These are phyloP conservation scores for Drusus annulatus DNA, from an alignment of 1,140 invertebrate genomes.

Conservation along the genomic window DNA sequence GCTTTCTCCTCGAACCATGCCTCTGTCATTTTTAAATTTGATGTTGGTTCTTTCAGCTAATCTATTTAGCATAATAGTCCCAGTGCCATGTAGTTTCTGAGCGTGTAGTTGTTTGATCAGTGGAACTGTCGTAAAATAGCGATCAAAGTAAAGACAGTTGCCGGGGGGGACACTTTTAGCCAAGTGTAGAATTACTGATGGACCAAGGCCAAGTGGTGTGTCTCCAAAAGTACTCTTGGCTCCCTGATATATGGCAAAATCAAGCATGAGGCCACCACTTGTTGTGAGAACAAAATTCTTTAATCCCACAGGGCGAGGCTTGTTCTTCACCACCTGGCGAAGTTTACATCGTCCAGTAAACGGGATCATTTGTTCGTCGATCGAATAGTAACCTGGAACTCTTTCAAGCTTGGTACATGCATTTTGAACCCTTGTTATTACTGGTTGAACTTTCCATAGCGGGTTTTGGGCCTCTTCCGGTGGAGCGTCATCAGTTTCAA, in stretches of 20 bases:
- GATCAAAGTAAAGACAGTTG: conserved; percentile 57
- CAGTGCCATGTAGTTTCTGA: conserved; percentile 27
- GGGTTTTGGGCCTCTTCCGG: conserved; percentile 35
- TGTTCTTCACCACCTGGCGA: background rate
- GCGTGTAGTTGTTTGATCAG: conserved; percentile 49
- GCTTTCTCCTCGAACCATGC: conserved; percentile 50
- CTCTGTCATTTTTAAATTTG: conserved; percentile 47
- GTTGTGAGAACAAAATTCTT: conserved; percentile 60
- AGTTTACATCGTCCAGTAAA: conserved; percentile 39
- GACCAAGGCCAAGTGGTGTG: conserved; percentile 50
- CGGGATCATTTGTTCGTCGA: conserved; percentile 58
- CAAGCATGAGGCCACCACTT: conserved; percentile 58
- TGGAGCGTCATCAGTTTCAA: conserved; percentile 43
- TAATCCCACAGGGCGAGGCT: background rate
- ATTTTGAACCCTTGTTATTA: conserved; percentile 50
- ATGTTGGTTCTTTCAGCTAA: background rate
- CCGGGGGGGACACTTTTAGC: conserved; percentile 52
- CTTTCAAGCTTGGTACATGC: conserved; percentile 56
- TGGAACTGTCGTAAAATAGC: conserved; percentile 57
- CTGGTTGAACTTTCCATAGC: conserved; percentile 59
- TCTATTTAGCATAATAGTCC: conserved; percentile 16
- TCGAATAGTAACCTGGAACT: conserved; percentile 51
- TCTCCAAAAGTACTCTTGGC: conserved; percentile 46
- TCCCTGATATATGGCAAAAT: conserved; percentile 60
- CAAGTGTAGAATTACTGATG: conserved; percentile 57